Evolutionary conservation across 2,888 invertebrate genomes (phyloP).

Genomic region (Griposia aprilina): DNA sequence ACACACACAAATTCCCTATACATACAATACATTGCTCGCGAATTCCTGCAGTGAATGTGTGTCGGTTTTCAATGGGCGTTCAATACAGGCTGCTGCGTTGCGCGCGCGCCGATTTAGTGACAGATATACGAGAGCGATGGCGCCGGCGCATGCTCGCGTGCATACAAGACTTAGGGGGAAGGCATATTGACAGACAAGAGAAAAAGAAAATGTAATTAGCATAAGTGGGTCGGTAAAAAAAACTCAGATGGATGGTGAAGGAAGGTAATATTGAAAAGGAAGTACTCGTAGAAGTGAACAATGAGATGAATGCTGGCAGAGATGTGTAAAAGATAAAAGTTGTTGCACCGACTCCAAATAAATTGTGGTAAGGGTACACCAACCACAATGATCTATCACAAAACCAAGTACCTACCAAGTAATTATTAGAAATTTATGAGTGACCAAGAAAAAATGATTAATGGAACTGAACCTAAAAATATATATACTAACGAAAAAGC

Average conservation of each 20-base stretch:
- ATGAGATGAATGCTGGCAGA: not conserved
- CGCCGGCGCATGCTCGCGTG: slow-evolving; percentile 58
- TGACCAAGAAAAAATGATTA: not conserved
- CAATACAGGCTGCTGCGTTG: slow-evolving; percentile 56
- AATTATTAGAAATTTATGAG: not conserved
- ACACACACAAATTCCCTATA: not conserved
- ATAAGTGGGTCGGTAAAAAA: too few species aligned
- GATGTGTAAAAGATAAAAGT: not conserved
- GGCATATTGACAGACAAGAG: slow-evolving; percentile 1
- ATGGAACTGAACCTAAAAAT: not conserved
- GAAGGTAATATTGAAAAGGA: not conserved
- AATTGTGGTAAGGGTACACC: not conserved
- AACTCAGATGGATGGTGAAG: not conserved
- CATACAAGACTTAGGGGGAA: slow-evolving; percentile 34
- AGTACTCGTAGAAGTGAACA: not conserved
- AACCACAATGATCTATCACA: not conserved
- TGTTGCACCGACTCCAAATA: not conserved
- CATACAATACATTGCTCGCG: slow-evolving; percentile 7
- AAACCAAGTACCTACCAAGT: too few species aligned
- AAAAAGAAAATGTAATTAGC: not conserved
- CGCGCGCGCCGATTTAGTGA: slow-evolving; percentile 62
- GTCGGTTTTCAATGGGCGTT: slow-evolving; percentile 57
- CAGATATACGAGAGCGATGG: slow-evolving; percentile 72
- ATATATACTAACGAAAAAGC: not conserved
- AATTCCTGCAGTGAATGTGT: slow-evolving; percentile 54